Conservation (phyloP, 1,140 invertebrate genomes). For the Prorops nasuta region DNA sequence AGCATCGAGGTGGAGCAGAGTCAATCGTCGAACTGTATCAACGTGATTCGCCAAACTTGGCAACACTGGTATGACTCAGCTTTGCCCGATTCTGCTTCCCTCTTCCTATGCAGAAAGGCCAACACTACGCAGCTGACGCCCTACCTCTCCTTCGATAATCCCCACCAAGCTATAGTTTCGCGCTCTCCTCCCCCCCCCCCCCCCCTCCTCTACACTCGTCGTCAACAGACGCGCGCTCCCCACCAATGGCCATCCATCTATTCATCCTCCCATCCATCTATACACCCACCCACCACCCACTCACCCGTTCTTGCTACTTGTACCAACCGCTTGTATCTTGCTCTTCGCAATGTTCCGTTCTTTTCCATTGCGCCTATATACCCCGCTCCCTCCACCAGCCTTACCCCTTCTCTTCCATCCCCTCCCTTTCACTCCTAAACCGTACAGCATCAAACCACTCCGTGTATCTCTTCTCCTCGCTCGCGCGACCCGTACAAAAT, state of each 20-base stretch:
- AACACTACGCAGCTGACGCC: slow-evolving; percentile 48
- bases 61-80: slow-evolving; percentile 56
- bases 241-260: neutral
- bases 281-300: too few species aligned
- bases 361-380: neutral
- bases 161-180: neutral
- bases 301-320: neutral
- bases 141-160: slow-evolving; percentile 25
- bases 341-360: neutral
- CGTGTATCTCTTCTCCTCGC: too few species aligned
- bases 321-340: neutral
- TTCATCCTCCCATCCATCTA: neutral
- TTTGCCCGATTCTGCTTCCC: slow-evolving; percentile 36
- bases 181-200: slow-evolving; percentile 14
- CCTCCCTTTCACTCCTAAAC: neutral
- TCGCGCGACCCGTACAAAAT: too few species aligned
- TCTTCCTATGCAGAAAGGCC: slow-evolving; percentile 16
- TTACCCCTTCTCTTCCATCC: neutral
- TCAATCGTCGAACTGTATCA: too few species aligned
- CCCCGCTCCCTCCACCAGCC: neutral
- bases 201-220: neutral
- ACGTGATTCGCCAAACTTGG: slow-evolving; percentile 44
- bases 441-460: too few species aligned
- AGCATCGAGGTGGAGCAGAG: too few species aligned
- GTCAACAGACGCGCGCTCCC: neutral